A percentile compares a stretch with the other conserved stretches of the same genome.
phyloP scores from a whole-genome alignment of 1,140 invertebrate genomes.

The Bombus haemorrhoidalis region DNA sequence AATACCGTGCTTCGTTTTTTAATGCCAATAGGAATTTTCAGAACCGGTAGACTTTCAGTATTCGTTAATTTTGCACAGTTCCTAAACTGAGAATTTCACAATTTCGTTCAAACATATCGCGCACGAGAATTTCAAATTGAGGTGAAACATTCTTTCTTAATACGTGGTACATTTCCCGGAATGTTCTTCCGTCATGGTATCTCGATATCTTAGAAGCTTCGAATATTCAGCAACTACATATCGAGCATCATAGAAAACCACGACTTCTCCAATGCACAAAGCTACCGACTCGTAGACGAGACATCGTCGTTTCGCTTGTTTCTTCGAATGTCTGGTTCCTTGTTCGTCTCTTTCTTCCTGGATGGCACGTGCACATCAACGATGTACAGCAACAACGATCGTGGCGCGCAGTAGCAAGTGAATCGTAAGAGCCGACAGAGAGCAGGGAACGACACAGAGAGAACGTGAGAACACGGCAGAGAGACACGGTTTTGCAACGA shows the following conservation, averaged over 20 bases:
- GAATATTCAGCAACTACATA: background rate
- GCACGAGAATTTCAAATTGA: no score
- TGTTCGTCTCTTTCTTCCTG: background rate
- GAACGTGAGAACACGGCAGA: conserved; percentile 40
- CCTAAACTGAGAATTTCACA: no score
- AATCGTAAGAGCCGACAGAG: conserved; percentile 46
- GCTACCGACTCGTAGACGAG: background rate
- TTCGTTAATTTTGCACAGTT: no score
- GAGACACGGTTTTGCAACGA: conserved; percentile 19
- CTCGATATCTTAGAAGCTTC: background rate
- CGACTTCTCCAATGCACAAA: background rate
- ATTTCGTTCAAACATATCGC: no score
- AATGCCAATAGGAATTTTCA: no score
- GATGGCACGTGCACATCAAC: conserved; percentile 4
- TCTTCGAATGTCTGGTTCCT: background rate
- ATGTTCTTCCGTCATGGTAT: background rate
- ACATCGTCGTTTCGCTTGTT: background rate
- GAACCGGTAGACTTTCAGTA: no score
- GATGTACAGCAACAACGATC: conserved; percentile 41
- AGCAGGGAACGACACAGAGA: conserved; percentile 50
- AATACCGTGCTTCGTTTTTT: background rate
- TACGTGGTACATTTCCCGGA: no score
- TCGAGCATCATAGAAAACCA: background rate
- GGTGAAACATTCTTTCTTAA: no score
- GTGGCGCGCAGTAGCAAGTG: conserved; percentile 14